phyloP scores from a whole-genome alignment of 2,113 vertebrate genomes.

The Protobothrops flavoviridis region DNA sequence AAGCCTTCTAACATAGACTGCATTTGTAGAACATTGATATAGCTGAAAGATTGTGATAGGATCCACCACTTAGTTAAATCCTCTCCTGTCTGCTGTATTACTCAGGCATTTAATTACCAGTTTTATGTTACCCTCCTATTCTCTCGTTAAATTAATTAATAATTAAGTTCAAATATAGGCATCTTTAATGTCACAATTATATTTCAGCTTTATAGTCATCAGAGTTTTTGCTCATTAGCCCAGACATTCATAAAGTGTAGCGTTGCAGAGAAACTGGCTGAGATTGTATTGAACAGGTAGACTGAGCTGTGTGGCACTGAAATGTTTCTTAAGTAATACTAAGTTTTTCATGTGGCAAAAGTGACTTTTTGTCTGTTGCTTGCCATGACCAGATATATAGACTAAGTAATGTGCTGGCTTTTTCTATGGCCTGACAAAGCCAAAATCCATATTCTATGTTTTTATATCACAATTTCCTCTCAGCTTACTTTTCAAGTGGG shows the following conservation, averaged over 20 bases:
- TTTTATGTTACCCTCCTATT: conserved; percentile 81
- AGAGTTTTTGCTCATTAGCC: conserved; percentile 78
- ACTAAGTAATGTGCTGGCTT: background rate
- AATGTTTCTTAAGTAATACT: conserved; percentile 45
- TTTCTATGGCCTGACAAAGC: background rate
- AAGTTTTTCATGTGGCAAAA: background rate
- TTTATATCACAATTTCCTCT: background rate
- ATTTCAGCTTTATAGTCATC: conserved; percentile 86
- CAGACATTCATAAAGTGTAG: conserved; percentile 75
- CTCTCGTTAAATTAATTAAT: conserved; percentile 90
- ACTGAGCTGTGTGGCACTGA: conserved; percentile 37
- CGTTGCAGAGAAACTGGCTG: conserved; percentile 66
- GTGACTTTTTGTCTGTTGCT: background rate
- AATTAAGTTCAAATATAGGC: conserved; percentile 90
- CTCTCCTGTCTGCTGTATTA: conserved; percentile 79
- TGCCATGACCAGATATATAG: background rate
- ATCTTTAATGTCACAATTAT: conserved; percentile 93
- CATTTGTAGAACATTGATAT: conserved; percentile 96
- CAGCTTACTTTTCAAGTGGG: background rate
- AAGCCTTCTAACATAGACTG: conserved; percentile 83
- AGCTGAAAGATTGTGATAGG: conserved; percentile 78
- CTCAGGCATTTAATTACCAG: conserved; percentile 84
- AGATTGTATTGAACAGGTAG: conserved; percentile 45
- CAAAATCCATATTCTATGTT: background rate
- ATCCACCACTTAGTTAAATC: conserved; percentile 82